These are phyloP conservation scores for Drosophila diplacantha DNA, from an alignment of 2,888 invertebrate species.

Conservation along the genomic window DNA sequence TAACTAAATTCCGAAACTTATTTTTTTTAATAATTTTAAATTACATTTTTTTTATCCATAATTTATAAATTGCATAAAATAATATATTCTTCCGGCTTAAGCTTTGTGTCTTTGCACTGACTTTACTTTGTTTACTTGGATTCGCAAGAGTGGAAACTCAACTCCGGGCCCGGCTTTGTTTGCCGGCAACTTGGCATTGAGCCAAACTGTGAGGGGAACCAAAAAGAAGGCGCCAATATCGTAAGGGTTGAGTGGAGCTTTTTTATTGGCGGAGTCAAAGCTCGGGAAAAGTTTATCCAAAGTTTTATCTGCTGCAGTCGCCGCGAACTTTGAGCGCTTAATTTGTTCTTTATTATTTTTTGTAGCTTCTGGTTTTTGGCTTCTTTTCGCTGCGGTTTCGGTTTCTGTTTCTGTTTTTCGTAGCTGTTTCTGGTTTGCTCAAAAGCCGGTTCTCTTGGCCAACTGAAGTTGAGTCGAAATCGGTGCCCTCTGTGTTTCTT, in stretches of 20 bases:
- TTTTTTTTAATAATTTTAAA: too few relatives aligned
- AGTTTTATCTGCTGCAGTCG: slow-evolving; percentile 27
- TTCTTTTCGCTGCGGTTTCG: slow-evolving; percentile 4
- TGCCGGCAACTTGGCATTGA: slow-evolving; percentile 56
- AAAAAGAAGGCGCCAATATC: slow-evolving; percentile 21
- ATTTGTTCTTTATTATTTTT: background rate
- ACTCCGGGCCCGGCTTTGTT: background rate
- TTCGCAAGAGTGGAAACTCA: slow-evolving; percentile 3
- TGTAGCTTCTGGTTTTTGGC: slow-evolving; percentile 7
- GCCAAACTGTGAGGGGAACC: slow-evolving; percentile 20
- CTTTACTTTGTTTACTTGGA: slow-evolving; percentile 21
- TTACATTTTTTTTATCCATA: background rate
- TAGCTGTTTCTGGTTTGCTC: slow-evolving; percentile 23
- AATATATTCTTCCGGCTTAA: background rate
- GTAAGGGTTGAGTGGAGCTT: slow-evolving; percentile 31
- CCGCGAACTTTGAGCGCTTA: slow-evolving; percentile 24
- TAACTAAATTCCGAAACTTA: too few relatives aligned
- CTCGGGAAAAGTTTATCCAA: slow-evolving; percentile 36
- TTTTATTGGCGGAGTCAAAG: slow-evolving; percentile 26
- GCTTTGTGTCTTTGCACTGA: slow-evolving; percentile 22
- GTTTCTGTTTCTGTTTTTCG: slow-evolving; percentile 7
- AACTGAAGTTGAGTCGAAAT: slow-evolving; percentile 25
- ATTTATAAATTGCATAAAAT: background rate
- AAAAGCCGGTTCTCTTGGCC: slow-evolving; percentile 39
- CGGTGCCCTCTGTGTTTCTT: background rate